These are phyloP conservation scores for Nasonia oneida DNA, from an alignment of 2,888 invertebrate genomes.

Conservation along the genomic window DNA sequence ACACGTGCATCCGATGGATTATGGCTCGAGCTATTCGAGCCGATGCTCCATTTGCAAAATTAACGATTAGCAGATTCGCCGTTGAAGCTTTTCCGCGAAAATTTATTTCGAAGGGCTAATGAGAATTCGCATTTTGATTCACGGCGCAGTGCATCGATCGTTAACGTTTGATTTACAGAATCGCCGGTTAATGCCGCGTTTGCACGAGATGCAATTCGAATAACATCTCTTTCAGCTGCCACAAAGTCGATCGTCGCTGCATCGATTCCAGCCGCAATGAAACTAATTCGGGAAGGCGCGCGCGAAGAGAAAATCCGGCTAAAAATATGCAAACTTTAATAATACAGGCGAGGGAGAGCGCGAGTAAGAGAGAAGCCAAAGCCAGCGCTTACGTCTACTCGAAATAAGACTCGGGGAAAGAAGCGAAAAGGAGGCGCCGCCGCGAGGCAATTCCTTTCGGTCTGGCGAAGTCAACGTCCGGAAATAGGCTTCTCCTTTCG, in stretches of 20 bases:
- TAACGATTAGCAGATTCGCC: background rate
- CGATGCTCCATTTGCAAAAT: background rate
- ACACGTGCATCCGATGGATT: background rate
- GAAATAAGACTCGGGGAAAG: slow-evolving; percentile 14
- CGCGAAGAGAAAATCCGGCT: background rate
- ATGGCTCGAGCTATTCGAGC: no score
- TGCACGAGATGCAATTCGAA: no score
- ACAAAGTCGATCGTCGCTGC: background rate
- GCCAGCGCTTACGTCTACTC: background rate
- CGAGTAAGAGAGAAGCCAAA: background rate
- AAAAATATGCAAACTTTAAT: slow-evolving; percentile 46
- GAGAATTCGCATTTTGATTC: background rate
- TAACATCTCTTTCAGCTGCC: background rate
- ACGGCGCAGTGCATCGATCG: background rate
- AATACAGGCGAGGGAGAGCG: background rate
- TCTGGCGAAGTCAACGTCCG: slow-evolving; percentile 43
- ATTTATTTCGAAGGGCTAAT: background rate
- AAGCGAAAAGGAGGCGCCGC: slow-evolving; percentile 15
- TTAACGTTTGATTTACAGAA: background rate
- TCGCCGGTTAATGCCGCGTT: background rate
- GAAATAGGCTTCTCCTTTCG: slow-evolving; percentile 40
- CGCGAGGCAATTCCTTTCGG: slow-evolving; percentile 29
- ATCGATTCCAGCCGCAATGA: background rate
- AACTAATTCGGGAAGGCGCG: background rate
- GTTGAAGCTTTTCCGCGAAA: background rate